Base-by-base conservation (phyloP, 1,140 invertebrate species). In the Drosophila kikkawai region DNA sequence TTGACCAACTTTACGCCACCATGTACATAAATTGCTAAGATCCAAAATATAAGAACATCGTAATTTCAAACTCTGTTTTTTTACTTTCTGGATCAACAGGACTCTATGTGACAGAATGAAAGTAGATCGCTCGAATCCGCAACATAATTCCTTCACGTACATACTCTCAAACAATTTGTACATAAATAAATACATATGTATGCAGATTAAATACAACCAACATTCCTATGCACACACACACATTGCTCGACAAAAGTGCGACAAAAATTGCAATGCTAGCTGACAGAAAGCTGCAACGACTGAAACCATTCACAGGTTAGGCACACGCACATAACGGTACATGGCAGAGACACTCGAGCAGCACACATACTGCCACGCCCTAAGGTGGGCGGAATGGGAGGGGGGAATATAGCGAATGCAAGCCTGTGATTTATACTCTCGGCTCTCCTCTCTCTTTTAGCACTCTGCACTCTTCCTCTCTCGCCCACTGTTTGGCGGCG, bases 381-480 rank as follows among this genome's bases (percentile, higher is more conserved):
- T 73, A 73, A 60, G 51, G 70, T 60, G 70, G 70, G 57, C n/a
- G 34, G n/a, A 41, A 48, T 65, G 39, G 22, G 22, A 29, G 17
- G 37, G 29, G 12, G 26, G 22, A 67, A 19, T 36, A 51, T n/a
- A 15, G 67, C 29, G 73, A 80, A 58, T 85, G 79, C 82, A 84
- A 85, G 82, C 80, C 82, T 79, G 82, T 84, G 84, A 88, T 88
- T 88, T 87, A 56, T 56, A 81, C 71, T 76, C 60, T 57, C 66
- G 66, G 67, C 64, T 68, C 48, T 51, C 66, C 55, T 59, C 65
- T 59, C 64, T 70, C 37, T 67, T 44, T 68, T 36, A 32, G 37
- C 32, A 44, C 19, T 37, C 47, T 42, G n/a, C 66, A 36, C 60
- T 44, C 60, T 74, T 69, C 34, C 51, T 55, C 53, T 56, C 51